Evolutionary conservation across 2,888 invertebrate genomes (phyloP).

Genomic region (Tinea semifulvella): DNA sequence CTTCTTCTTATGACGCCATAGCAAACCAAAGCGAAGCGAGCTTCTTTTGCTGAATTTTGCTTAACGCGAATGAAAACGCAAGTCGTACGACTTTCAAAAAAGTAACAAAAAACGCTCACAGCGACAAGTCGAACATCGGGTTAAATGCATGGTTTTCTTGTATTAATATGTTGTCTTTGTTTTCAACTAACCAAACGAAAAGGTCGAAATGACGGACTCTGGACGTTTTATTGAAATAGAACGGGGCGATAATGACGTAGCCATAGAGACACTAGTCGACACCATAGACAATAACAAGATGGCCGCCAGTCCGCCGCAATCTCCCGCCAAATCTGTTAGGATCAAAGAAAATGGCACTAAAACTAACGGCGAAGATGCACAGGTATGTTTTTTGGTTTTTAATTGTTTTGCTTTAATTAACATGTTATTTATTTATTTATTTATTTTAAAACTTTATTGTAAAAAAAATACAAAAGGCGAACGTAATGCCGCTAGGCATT

Average conservation of each 20-base stretch:
- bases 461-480: too few species aligned
- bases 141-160: background rate
- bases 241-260: conserved; percentile 31
- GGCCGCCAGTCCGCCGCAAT: conserved; percentile 36
- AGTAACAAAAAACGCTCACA: too few species aligned
- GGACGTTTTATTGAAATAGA: conserved; percentile 65
- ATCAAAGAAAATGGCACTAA: conserved; percentile 56
- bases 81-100: too few species aligned
- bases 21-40: too few species aligned
- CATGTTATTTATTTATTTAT: too few species aligned
- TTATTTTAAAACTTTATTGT: too few species aligned
- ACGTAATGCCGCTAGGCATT: too few species aligned
- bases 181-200: conserved; percentile 41
- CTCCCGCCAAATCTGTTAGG: conserved; percentile 52
- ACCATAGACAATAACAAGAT: conserved; percentile 24
- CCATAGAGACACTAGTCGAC: conserved; percentile 12
- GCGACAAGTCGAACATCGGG: too few species aligned
- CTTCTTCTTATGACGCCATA: too few species aligned
- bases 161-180: background rate
- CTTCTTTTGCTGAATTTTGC: too few species aligned
- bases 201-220: conserved; percentile 61
- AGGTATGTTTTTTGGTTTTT: conserved; percentile 41
- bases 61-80: too few species aligned
- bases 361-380: conserved; percentile 34
- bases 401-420: too few species aligned